Percentiles rank a stretch among this genome's conserved stretches.
Conservation (phyloP, 1,140 invertebrate genomes). For the Aleiodes sp. region DNA sequence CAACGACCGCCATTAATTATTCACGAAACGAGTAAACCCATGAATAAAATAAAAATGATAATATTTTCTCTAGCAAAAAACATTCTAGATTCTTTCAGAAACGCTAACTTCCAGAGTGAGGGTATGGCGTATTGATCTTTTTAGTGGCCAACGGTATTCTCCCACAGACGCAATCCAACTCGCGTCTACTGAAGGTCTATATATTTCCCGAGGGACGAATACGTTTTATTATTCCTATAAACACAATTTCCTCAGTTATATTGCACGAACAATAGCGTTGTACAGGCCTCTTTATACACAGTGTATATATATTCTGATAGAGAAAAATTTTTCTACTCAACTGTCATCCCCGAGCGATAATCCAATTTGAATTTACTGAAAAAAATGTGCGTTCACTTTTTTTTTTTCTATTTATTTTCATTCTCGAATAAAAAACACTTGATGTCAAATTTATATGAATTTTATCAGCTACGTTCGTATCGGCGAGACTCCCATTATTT, state of each 20-base stretch:
- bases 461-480: background rate
- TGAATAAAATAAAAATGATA: too few relatives aligned
- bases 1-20: too few relatives aligned
- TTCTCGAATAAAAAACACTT: too few relatives aligned
- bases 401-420: too few relatives aligned
- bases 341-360: background rate
- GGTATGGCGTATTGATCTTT: constrained; percentile 67
- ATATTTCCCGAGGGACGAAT: constrained; percentile 64
- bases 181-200: constrained; percentile 62
- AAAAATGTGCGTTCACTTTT: background rate
- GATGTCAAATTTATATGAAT: background rate
- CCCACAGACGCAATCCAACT: constrained; percentile 62
- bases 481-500: background rate
- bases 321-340: background rate
- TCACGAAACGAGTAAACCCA: too few relatives aligned
- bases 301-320: background rate
- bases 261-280: background rate
- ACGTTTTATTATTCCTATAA: constrained; percentile 66
- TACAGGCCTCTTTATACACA: background rate
- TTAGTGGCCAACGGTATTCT: constrained; percentile 61
- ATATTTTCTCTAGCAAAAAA: too few relatives aligned
- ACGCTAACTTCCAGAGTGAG: constrained; percentile 56
- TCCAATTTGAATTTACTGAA: background rate
- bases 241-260: constrained; percentile 62
- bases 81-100: too few relatives aligned